These are phyloP conservation scores for Platygyra sinensis DNA, from an alignment of 64 coral and sea anemone species.

Conservation along the genomic window DNA sequence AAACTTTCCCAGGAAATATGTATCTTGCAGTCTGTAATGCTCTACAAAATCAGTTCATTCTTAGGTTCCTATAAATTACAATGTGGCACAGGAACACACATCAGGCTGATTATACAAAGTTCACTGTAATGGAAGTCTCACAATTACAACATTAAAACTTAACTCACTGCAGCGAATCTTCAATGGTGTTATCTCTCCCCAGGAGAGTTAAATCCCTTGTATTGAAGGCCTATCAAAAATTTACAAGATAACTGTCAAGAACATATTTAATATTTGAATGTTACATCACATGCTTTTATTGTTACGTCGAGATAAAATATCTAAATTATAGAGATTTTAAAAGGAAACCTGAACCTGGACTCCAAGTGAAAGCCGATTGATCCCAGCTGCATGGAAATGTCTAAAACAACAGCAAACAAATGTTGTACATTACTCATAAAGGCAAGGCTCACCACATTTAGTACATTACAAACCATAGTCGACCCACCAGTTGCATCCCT, in stretches of 20 bases:
- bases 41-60: slow-evolving; percentile 19
- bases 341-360: slow-evolving; percentile 48
- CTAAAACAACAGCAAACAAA: slow-evolving; percentile 1
- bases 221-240: slow-evolving; percentile 48
- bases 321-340: neutral
- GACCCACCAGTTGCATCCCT: no score
- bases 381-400: slow-evolving; percentile 69
- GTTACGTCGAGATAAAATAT: no score
- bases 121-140: neutral
- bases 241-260: no score
- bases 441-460: no score
- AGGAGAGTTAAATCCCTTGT: slow-evolving; percentile 39
- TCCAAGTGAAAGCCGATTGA: slow-evolving; percentile 84
- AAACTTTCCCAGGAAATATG: slow-evolving; percentile 84
- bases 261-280: neutral
- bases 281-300: neutral
- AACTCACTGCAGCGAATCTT: slow-evolving; percentile 67
- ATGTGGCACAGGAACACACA: neutral
- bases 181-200: slow-evolving; percentile 69
- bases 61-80: neutral
- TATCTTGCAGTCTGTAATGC: slow-evolving; percentile 52
- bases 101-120: neutral
- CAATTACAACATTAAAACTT: neutral
- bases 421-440: neutral
- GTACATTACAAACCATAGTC: no score